Evolutionary conservation across 2,113 vertebrate genomes (phyloP), one percentile per base, ranked within the genome.

Genomic region (Etheostoma cragini): DNA sequence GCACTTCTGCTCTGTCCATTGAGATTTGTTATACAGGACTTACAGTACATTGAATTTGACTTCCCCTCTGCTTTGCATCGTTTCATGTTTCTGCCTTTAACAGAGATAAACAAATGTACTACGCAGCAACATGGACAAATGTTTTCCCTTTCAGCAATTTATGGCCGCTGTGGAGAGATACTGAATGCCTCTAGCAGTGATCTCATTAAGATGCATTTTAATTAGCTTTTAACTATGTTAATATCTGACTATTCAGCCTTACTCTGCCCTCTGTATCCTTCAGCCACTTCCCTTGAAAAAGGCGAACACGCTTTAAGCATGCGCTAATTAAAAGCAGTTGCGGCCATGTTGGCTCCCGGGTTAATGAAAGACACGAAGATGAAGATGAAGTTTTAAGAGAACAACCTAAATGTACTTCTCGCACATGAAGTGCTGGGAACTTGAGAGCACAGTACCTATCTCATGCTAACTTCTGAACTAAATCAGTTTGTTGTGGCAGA

Each of bases 171-270:
- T 62, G 38, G n/a, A 71, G 50, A 68, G 57, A 72, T 19, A 50
- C 53, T 80, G 62, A 57, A 54, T 1, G 72, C 80, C 74, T 42
- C 24, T 47, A 62, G 89, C 79, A 49, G 33, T 15, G 60, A 61
- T 87, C 82, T 87, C 85, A 91, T 91, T 89, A 88, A 71, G 80
- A 64, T 70, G 35, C 66, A 33, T 87, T 91, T 88, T 91, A 91
- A 92, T 91, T 74, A 81, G 89, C 78, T 76, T 54, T 64, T 67
- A 35, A 64, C 79, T 64, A 73, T 53, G 68, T 80, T 88, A 56
- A 86, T 85, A 85, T 84, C 73, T 80, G 60, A 81, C 53, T 61
- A 61, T 73, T 84, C 69, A 80, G 52, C 61, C 47, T 54, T 16
- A 26, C 24, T 74, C 49, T 77, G 65, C 67, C 53, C 60, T 82